phyloP scores from a whole-genome alignment of 2,113 vertebrate species.

The Dasyurus viverrinus region DNA sequence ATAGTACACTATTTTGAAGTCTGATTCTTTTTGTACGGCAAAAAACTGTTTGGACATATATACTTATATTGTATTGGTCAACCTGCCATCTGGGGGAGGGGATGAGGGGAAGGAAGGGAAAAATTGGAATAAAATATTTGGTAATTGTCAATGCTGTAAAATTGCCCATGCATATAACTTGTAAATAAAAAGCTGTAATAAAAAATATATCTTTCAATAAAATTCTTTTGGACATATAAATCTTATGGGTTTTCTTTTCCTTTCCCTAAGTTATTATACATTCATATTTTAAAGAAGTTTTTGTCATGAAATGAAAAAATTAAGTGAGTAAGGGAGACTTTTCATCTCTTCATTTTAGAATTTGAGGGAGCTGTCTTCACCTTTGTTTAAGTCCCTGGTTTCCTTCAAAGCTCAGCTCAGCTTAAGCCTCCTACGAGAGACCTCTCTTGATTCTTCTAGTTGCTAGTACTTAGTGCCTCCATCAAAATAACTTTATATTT shows the following conservation, averaged over 20 bases:
- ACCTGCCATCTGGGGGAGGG: too few species aligned
- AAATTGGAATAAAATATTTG: too few species aligned
- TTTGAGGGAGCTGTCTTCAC: background rate
- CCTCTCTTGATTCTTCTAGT: background rate
- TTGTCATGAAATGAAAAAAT: background rate
- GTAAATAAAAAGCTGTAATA: too few species aligned
- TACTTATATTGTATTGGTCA: too few species aligned
- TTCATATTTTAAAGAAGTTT: background rate
- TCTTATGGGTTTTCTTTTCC: background rate
- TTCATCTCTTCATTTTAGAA: background rate
- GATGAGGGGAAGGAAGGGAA: too few species aligned
- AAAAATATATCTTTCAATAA: background rate
- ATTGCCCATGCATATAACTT: too few species aligned
- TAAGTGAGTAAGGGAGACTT: background rate
- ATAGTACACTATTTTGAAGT: too few species aligned
- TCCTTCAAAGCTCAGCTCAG: background rate
- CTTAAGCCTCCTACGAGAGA: background rate
- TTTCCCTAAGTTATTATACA: background rate
- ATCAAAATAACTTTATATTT: background rate
- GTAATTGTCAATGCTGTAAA: too few species aligned
- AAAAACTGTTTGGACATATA: too few species aligned
- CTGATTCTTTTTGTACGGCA: too few species aligned
- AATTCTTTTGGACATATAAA: background rate
- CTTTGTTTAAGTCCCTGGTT: too few species aligned
- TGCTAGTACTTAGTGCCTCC: background rate